phyloP scores from a whole-genome alignment of 2,797 vertebrate species.

The Hylomyscus alleni region DNA sequence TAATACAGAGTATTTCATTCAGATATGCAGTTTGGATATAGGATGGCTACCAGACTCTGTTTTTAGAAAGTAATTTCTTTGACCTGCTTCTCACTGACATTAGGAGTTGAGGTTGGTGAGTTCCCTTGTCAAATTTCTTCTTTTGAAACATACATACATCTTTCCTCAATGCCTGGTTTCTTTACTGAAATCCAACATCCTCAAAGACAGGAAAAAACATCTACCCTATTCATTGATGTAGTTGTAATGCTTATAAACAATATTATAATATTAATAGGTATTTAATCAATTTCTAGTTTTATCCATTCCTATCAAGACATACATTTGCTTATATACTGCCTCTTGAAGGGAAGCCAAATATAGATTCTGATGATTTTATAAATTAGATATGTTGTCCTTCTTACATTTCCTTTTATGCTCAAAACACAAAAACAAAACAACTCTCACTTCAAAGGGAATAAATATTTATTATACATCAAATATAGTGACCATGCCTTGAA shows the following conservation, averaged over 20 bases:
- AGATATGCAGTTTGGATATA: background rate
- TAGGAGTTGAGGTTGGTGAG: background rate
- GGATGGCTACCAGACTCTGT: background rate
- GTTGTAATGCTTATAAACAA: background rate
- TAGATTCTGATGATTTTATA: background rate
- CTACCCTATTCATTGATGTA: background rate
- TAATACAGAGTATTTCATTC: conserved; percentile 9
- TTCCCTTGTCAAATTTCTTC: background rate
- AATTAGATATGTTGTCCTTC: background rate
- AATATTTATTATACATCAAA: background rate
- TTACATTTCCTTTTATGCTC: background rate
- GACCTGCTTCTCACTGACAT: background rate
- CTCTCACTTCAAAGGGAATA: background rate
- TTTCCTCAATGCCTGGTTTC: background rate
- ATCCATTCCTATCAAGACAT: background rate
- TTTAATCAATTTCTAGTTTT: conserved; percentile 33
- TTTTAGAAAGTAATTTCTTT: background rate
- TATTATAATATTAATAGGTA: background rate
- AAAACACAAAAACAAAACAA: background rate
- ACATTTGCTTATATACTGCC: conserved; percentile 4
- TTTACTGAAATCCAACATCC: background rate
- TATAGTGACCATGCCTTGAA: background rate
- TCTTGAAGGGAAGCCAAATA: conserved; percentile 34
- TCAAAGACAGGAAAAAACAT: background rate
- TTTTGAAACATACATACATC: background rate